These are phyloP conservation scores for Leptoteleia sp. DNA, from an alignment of 1,140 invertebrate species.

Conservation along the genomic window DNA sequence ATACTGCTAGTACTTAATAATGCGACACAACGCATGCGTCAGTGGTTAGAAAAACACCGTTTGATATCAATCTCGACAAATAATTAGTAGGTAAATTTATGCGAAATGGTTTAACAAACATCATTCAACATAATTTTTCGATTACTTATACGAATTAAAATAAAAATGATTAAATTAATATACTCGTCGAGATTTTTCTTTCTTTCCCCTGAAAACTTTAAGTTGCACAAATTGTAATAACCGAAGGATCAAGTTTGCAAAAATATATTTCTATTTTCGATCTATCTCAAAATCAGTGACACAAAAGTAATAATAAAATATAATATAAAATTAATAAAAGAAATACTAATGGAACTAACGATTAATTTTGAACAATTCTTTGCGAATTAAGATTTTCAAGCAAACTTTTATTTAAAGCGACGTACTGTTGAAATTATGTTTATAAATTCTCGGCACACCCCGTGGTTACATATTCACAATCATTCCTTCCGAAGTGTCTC, in stretches of 20 bases:
- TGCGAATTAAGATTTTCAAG: too few species aligned
- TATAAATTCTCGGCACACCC: too few species aligned
- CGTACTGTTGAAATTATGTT: too few species aligned
- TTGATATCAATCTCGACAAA: constrained; percentile 37
- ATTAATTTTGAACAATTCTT: constrained; percentile 1
- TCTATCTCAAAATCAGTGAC: too few species aligned
- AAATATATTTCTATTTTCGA: too few species aligned
- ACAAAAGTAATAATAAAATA: too few species aligned
- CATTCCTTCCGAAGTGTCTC: too few species aligned
- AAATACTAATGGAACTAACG: constrained; percentile 18
- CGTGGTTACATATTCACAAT: too few species aligned
- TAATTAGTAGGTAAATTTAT: constrained; percentile 44
- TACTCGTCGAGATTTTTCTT: not conserved
- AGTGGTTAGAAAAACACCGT: constrained; percentile 22
- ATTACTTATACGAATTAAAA: constrained; percentile 18
- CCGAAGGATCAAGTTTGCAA: not conserved
- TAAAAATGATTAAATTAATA: constrained; percentile 2
- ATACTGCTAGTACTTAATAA: constrained; percentile 4
- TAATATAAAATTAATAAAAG: too few species aligned
- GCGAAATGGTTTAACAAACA: constrained; percentile 23
- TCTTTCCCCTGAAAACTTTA: not conserved
- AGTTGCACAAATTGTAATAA: too few species aligned
- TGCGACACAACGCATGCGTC: constrained; percentile 12
- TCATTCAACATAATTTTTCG: constrained; percentile 11
- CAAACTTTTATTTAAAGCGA: too few species aligned